These are phyloP conservation scores for Drosophila takahashii DNA, from an alignment of 1,140 invertebrate genomes.

Conservation along the genomic window DNA sequence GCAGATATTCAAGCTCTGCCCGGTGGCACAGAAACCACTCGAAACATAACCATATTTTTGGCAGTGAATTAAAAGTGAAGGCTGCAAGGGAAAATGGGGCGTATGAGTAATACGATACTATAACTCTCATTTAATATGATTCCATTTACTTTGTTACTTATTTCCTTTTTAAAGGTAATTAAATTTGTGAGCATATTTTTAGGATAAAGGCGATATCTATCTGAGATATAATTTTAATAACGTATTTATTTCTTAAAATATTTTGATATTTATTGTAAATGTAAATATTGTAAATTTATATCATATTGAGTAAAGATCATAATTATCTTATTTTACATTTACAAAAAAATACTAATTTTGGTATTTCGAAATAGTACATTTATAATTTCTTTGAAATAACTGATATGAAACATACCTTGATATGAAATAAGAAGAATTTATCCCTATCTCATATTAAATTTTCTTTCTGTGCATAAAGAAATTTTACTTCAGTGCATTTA, in stretches of 20 bases:
- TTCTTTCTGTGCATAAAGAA: background rate
- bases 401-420: too few relatives aligned
- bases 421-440: too few relatives aligned
- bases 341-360: too few relatives aligned
- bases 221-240: background rate
- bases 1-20: slow-evolving; percentile 56
- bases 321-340: too few relatives aligned
- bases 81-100: slow-evolving; percentile 24
- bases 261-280: background rate
- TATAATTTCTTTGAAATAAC: too few relatives aligned
- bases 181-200: background rate
- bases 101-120: slow-evolving; percentile 28
- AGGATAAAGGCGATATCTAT: background rate
- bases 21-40: slow-evolving; percentile 70
- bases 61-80: slow-evolving; percentile 40
- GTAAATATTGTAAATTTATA: too few relatives aligned
- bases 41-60: slow-evolving; percentile 23
- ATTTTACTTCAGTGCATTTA: slow-evolving; percentile 49
- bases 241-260: background rate
- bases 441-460: background rate
- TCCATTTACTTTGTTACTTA: background rate
- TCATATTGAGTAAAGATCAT: too few relatives aligned
- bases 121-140: background rate
- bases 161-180: background rate
- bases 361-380: too few relatives aligned